phyloP scores from a whole-genome alignment of 2,113 vertebrate genomes.

The Typhlomys cinereus region DNA sequence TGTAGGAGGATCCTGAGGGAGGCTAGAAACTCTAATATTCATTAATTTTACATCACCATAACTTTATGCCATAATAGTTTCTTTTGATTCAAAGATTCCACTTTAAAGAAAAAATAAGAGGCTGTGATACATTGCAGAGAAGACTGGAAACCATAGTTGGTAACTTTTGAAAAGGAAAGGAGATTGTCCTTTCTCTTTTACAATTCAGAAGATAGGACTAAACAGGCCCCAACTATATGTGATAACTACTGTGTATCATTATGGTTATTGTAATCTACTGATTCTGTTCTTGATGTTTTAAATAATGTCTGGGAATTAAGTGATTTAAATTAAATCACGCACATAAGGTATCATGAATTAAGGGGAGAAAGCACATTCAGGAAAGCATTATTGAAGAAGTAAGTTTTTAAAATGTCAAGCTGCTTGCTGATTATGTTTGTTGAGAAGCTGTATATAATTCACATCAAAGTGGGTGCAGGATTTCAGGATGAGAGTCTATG shows the following conservation, averaged over 20 bases:
- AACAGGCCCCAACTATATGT: background rate
- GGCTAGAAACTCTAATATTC: background rate
- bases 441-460: background rate
- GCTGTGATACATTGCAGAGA: background rate
- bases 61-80: slow-evolving; percentile 4
- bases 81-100: slow-evolving; percentile 6
- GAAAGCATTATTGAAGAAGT: background rate
- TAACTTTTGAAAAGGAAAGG: slow-evolving; percentile 7
- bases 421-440: background rate
- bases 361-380: background rate
- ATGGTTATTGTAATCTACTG: background rate
- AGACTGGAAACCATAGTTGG: background rate
- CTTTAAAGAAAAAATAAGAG: background rate
- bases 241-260: background rate
- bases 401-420: background rate
- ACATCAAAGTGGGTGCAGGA: too few relatives aligned
- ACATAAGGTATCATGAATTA: background rate
- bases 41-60: background rate
- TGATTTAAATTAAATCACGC: slow-evolving; percentile 27
- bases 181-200: background rate
- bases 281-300: background rate
- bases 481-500: background rate
- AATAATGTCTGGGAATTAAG: slow-evolving; percentile 41
- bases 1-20: background rate
- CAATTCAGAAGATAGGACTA: background rate